Conservation (phyloP, 2,888 invertebrate genomes). For the Pollenia amentaria region DNA sequence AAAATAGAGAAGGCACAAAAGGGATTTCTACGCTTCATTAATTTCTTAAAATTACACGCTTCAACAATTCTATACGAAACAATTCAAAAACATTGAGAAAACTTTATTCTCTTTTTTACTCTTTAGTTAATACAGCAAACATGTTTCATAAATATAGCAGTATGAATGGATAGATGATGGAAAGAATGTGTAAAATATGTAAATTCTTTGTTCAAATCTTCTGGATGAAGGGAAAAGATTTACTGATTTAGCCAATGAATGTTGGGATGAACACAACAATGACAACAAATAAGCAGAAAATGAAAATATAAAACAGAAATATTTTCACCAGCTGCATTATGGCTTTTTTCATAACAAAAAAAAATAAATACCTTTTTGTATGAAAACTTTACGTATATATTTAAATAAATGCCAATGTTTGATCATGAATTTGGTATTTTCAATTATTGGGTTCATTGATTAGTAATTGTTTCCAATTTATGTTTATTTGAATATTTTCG, state of each 20-base stretch:
- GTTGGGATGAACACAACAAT: neutral
- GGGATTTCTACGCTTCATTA: conserved; percentile 65
- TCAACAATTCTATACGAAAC: conserved; percentile 60
- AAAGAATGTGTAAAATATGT: conserved; percentile 29
- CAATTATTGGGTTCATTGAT: conserved; percentile 67
- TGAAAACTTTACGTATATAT: neutral
- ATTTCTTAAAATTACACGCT: conserved; percentile 65
- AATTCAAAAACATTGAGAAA: conserved; percentile 27
- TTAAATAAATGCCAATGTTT: neutral
- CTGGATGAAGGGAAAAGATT: conserved; percentile 35
- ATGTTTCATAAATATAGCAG: neutral
- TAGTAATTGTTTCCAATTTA: conserved; percentile 55
- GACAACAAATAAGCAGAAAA: neutral
- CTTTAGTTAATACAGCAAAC: neutral
- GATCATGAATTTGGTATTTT: conserved; percentile 51
- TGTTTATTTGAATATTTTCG: conserved; percentile 35
- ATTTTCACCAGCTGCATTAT: neutral
- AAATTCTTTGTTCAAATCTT: conserved; percentile 47
- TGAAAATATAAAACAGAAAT: neutral
- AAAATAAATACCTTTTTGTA: neutral
- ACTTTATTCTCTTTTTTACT: neutral
- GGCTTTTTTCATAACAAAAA: neutral
- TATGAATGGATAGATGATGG: neutral
- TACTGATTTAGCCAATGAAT: conserved; percentile 41
- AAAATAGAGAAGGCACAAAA: conserved; percentile 27